These are phyloP conservation scores for Apodemia hepburni DNA, from an alignment of 2,888 invertebrate species.

Conservation along the genomic window DNA sequence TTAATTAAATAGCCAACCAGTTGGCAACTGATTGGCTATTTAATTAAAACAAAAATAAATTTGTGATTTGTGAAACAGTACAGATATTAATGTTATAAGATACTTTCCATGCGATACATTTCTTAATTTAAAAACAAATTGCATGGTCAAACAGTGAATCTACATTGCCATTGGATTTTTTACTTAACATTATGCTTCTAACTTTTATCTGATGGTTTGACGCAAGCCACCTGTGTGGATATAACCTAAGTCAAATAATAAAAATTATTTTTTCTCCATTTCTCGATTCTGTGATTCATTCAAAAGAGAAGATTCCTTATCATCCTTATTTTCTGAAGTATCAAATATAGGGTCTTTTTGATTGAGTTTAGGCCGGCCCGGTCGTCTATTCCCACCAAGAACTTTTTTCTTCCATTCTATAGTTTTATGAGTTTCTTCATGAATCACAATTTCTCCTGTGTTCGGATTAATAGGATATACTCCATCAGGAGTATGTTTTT, in stretches of 20 bases:
- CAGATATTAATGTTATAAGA: too few species aligned
- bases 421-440: constrained; percentile 41
- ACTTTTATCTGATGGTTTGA: too few species aligned
- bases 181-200: too few species aligned
- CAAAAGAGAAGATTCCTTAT: background rate
- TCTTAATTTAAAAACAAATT: too few species aligned
- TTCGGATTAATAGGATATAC: constrained; percentile 50
- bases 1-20: too few species aligned
- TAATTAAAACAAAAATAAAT: too few species aligned
- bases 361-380: constrained; percentile 24
- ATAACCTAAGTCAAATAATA: background rate
- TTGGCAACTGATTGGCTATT: too few species aligned
- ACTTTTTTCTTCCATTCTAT: constrained; percentile 52
- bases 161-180: too few species aligned
- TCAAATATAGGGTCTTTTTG: constrained; percentile 17
- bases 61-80: too few species aligned
- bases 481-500: constrained; percentile 64
- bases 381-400: constrained; percentile 31
- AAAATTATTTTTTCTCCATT: background rate
- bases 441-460: constrained; percentile 42
- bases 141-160: too few species aligned
- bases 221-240: background rate
- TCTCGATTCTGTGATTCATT: background rate
- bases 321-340: background rate
- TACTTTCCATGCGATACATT: too few species aligned